These are phyloP conservation scores for Schlechtendalia chinensis DNA, from an alignment of 1,140 invertebrate species.

Conservation along the genomic window DNA sequence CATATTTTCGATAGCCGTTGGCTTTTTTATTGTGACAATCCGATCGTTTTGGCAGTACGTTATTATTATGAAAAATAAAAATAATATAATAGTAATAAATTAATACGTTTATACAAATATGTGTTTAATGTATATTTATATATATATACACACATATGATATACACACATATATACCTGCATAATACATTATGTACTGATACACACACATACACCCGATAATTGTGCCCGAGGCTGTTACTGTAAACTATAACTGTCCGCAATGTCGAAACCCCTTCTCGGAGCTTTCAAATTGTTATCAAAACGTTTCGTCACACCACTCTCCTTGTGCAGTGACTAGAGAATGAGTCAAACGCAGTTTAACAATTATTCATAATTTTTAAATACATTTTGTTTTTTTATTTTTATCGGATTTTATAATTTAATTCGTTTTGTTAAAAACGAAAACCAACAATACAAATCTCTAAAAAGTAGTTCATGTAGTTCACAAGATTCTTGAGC, in stretches of 20 bases:
- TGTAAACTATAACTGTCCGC: constrained; percentile 7
- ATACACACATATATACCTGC: not conserved
- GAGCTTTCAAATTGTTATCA: constrained; percentile 42
- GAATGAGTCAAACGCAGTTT: not conserved
- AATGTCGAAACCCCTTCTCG: constrained; percentile 31
- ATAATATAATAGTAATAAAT: constrained; percentile 39
- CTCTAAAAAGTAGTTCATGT: not conserved
- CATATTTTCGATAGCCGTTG: constrained; percentile 17
- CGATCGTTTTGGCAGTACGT: constrained; percentile 33
- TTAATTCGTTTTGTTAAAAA: too few species aligned
- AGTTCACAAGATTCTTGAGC: too few species aligned
- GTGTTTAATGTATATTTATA: constrained; percentile 21
- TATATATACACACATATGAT: not conserved
- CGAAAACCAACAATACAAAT: not conserved
- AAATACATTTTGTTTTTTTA: not conserved
- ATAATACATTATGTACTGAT: not conserved
- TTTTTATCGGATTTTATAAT: not conserved
- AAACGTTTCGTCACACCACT: constrained; percentile 21
- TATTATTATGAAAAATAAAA: constrained; percentile 33
- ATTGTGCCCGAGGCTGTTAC: constrained; percentile 26
- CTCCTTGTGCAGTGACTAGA: not conserved
- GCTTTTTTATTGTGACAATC: constrained; percentile 32
- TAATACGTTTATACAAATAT: constrained; percentile 19
- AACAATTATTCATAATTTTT: not conserved
- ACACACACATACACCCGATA: not conserved